Evolutionary conservation across 1,140 invertebrate species (phyloP), one percentile per base, ranked within the genome.

Genomic region (Sarcophaga bullata): DNA sequence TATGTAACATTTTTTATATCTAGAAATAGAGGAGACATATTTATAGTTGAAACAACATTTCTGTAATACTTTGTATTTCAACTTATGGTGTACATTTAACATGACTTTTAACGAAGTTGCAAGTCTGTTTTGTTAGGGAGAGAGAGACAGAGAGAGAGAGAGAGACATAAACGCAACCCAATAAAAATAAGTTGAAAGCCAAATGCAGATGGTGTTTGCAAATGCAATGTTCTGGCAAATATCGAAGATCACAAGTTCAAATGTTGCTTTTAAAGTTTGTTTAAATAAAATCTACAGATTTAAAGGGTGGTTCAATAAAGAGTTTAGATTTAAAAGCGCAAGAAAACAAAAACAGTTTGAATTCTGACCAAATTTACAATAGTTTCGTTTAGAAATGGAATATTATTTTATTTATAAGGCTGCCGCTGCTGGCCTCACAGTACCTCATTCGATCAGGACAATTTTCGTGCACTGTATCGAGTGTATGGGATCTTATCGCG

Each of bases 171-270:
- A 68, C n/a, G 19, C 62, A 58, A 58, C 11, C 11, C n/a, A n/a
- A 6, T 11, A 6, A 68, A 9, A 68, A 68, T 19, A 19, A 68
- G 17, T 19, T 68, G 19, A 19, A 68, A 8, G 15, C 9, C 9
- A 19, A 68, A 37, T 37, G 15, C 62, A 68, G n/a, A 68, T 68
- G 62, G 62, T 68, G 15, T 68, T 68, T 17, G n/a, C 17, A 17
- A 9, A 5, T 19, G 54, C 15, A 62, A 62, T 62, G n/a, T 6
- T 19, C 17, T 68, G 17, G 17, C 17, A n/a, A 68, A 68, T 68
- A 17, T 68, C 6, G 17, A 68, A 68, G 54, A 58, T 58, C 54
- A 58, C 54, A 58, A 58, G 54, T 58, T 58, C 54, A 58, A 58
- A 58, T 58, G 11, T 58, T 58, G 54, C n/a, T n/a, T 9, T 13